phyloP scores from a whole-genome alignment of 2,113 vertebrate species.

The Paracanthobrama guichenoti region DNA sequence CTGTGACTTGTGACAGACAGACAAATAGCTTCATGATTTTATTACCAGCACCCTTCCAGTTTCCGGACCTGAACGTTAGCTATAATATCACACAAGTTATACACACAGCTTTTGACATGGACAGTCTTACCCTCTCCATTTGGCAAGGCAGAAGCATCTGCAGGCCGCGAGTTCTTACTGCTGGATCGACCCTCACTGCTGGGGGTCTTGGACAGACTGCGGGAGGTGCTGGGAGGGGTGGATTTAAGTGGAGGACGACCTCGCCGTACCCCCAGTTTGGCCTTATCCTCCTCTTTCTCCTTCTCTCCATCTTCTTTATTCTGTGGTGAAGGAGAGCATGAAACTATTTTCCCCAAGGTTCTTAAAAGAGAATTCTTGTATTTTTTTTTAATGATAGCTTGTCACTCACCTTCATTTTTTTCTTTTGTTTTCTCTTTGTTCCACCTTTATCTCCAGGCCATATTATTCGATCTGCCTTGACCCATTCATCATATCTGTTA shows the following conservation, averaged over 20 bases:
- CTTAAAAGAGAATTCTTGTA: not conserved
- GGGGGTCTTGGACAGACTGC: conserved; percentile 79
- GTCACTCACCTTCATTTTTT: conserved; percentile 83
- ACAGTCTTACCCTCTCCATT: conserved; percentile 77
- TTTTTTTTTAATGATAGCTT: not conserved
- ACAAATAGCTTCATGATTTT: not conserved
- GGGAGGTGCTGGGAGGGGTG: conserved; percentile 77
- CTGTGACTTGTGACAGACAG: not conserved
- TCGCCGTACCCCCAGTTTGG: conserved; percentile 75
- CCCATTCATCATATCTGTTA: conserved; percentile 96
- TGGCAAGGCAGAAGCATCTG: conserved; percentile 71
- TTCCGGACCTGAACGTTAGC: not conserved
- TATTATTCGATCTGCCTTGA: conserved; percentile 97
- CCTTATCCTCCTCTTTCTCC: conserved; percentile 83
- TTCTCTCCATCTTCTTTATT: conserved; percentile 85
- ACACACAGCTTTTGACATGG: not conserved
- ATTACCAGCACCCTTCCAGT: not conserved
- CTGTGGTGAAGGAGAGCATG: conserved; percentile 62
- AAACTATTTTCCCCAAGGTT: not conserved
- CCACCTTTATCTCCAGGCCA: conserved; percentile 94
- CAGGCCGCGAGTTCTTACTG: conserved; percentile 65
- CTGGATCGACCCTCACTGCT: conserved; percentile 81
- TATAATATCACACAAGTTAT: not conserved
- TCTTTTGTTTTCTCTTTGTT: conserved; percentile 90
- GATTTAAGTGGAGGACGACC: conserved; percentile 90